Conservation (phyloP, 2,113 vertebrate species). For the Centropristis striata region DNA sequence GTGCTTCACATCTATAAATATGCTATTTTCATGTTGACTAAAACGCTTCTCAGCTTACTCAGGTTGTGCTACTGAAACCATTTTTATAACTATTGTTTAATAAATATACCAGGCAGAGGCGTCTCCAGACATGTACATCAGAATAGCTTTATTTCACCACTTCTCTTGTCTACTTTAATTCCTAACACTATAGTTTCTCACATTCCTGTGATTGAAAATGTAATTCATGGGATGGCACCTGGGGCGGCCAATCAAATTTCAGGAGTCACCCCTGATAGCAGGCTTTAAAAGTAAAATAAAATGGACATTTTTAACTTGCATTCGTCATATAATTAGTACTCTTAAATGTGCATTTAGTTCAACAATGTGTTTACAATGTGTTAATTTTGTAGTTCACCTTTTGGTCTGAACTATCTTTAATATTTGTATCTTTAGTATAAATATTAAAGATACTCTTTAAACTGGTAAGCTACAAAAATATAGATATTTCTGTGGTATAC, state of each 20-base stretch:
- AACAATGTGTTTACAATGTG: not conserved
- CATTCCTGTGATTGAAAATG: too few relatives aligned
- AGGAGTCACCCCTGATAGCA: not conserved
- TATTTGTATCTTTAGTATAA: too few relatives aligned
- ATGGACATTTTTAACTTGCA: not conserved
- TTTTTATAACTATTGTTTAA: not conserved
- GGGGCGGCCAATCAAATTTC: too few relatives aligned
- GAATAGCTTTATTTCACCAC: too few relatives aligned
- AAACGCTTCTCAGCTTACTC: not conserved
- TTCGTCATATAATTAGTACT: not conserved
- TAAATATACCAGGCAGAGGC: not conserved
- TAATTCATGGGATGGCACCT: too few relatives aligned
- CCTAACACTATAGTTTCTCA: too few relatives aligned
- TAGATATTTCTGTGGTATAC: too few relatives aligned
- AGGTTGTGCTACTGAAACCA: not conserved
- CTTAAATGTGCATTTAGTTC: not conserved
- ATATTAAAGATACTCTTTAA: not conserved
- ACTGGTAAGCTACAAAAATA: not conserved
- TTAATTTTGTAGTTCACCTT: not conserved
- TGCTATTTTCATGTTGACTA: not conserved
- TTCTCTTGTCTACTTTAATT: too few relatives aligned
- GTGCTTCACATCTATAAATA: not conserved
- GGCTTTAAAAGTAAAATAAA: not conserved
- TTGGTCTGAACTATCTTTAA: too few relatives aligned
- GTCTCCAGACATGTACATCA: too few relatives aligned